phyloP scores from a whole-genome alignment of 2,113 vertebrate genomes.

The Microcebus jonahi region DNA sequence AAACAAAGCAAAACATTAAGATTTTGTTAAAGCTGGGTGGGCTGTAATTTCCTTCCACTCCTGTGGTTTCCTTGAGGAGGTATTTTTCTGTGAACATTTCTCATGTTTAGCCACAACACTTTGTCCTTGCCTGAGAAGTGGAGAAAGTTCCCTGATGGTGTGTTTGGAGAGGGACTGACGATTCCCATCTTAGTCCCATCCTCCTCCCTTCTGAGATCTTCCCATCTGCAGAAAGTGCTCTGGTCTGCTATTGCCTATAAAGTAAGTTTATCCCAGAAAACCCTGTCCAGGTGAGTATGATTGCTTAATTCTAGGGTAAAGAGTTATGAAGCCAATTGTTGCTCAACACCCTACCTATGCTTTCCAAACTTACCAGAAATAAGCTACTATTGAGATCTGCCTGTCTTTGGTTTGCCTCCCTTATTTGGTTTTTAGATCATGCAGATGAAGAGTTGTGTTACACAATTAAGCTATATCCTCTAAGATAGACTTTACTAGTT shows the following conservation, averaged over 20 bases:
- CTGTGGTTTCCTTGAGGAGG: not conserved
- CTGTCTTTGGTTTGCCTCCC: not conserved
- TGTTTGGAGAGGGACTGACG: not conserved
- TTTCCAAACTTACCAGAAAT: not conserved
- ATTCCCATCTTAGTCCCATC: not conserved
- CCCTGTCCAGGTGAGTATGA: not conserved
- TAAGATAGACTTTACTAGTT: not conserved
- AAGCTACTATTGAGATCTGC: not conserved
- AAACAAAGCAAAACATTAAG: not conserved
- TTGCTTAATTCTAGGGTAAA: not conserved
- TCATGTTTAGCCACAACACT: not conserved
- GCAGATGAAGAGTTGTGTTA: not conserved
- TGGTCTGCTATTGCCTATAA: not conserved
- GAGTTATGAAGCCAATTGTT: not conserved
- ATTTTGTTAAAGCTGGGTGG: not conserved
- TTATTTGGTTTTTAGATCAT: conserved; percentile 19
- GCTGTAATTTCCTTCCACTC: not conserved
- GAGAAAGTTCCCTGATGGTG: not conserved
- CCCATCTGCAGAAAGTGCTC: not conserved
- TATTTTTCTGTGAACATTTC: not conserved
- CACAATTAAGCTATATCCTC: not conserved
- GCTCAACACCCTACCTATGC: not conserved
- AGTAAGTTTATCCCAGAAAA: not conserved
- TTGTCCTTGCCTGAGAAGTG: not conserved
- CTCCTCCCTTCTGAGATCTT: not conserved